Evolutionary conservation across 2,797 vertebrate species (phyloP).

Genomic region (Thunnus albacares): DNA sequence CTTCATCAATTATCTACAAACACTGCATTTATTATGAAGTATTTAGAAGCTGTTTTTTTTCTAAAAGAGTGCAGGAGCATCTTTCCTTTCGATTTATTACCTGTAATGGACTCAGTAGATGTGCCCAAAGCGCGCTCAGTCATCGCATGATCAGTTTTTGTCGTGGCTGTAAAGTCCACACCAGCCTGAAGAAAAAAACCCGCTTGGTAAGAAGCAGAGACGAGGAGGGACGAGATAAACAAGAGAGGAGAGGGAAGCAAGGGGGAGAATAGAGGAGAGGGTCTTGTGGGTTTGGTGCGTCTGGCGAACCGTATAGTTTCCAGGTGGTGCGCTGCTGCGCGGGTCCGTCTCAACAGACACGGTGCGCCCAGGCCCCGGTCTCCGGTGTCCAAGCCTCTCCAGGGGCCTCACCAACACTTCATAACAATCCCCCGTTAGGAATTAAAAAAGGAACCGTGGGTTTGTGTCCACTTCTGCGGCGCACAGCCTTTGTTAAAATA

Average conservation of each 20-base stretch:
- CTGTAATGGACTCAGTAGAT: constrained; percentile 83
- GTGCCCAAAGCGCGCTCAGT: constrained; percentile 84
- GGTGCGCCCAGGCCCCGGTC: constrained; percentile 67
- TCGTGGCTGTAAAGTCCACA: constrained; percentile 77
- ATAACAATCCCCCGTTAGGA: constrained; percentile 30
- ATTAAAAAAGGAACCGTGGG: not conserved
- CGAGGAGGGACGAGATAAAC: constrained; percentile 6
- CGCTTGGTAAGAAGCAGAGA: constrained; percentile 2
- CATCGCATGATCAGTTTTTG: constrained; percentile 87
- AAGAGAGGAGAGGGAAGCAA: constrained; percentile 21
- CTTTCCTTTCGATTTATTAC: constrained; percentile 66
- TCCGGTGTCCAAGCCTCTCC: constrained; percentile 54
- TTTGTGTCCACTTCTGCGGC: constrained; percentile 32
- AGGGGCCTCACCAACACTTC: constrained; percentile 65
- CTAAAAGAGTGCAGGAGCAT: constrained; percentile 32
- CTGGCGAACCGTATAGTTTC: constrained; percentile 74
- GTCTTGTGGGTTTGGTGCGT: constrained; percentile 50
- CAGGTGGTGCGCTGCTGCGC: constrained; percentile 74
- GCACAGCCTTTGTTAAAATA: constrained; percentile 28
- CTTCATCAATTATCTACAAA: not conserved
- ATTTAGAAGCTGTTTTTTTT: not conserved
- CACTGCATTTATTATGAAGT: not conserved
- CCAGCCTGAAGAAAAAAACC: constrained; percentile 38
- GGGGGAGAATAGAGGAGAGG: constrained; percentile 13
- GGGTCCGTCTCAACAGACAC: constrained; percentile 64